Percentiles rank a stretch among this genome's conserved stretches.
Conservation (phyloP, 2,113 vertebrate genomes). For the Corythornis cristatus region DNA sequence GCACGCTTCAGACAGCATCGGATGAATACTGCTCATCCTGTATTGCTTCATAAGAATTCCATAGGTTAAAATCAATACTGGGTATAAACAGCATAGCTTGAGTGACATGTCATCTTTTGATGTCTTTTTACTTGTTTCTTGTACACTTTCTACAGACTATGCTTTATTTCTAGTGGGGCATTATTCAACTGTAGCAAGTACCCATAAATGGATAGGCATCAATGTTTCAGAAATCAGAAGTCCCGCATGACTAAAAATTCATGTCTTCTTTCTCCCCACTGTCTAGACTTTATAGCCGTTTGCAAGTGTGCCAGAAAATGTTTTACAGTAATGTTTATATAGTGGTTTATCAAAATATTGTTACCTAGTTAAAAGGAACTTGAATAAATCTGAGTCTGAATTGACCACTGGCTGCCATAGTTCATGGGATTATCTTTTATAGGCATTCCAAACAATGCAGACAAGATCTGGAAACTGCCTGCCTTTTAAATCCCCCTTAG, state of each 20-base stretch:
- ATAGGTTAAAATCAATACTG: background rate
- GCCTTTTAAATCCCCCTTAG: background rate
- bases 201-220: background rate
- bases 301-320: background rate
- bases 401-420: background rate
- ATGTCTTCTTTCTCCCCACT: background rate
- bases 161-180: background rate
- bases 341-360: background rate
- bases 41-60: background rate
- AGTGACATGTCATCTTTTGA: background rate
- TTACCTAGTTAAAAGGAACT: background rate
- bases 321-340: background rate
- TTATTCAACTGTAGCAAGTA: background rate
- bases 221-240: background rate
- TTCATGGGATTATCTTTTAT: background rate
- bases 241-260: background rate
- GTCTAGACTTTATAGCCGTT: background rate
- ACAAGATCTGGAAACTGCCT: background rate
- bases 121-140: background rate
- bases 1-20: background rate
- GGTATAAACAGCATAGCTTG: background rate
- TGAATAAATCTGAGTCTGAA: background rate
- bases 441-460: background rate
- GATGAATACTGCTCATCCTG: background rate
- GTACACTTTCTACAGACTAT: background rate